A percentile compares a stretch with the other conserved stretches of the same genome.
phyloP scores from a whole-genome alignment of 1,140 invertebrate genomes.

The Saccostrea cuccullata region DNA sequence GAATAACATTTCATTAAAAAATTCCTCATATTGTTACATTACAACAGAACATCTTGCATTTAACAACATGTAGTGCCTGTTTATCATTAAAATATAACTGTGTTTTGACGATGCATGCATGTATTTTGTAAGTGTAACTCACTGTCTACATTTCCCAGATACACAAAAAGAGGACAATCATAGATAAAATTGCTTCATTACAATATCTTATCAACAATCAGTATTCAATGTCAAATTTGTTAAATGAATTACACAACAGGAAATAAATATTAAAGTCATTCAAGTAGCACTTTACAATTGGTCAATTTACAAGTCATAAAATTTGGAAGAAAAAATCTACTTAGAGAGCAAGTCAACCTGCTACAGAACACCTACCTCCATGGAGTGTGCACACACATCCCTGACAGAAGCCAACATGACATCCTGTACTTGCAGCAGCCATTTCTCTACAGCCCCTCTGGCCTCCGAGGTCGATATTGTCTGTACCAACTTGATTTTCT shows the following conservation, averaged over 20 bases:
- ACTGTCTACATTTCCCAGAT: neutral
- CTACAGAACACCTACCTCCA: slow-evolving; percentile 65
- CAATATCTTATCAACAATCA: neutral
- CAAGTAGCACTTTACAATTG: too few species aligned
- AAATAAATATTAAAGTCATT: too few species aligned
- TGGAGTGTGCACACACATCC: slow-evolving; percentile 74
- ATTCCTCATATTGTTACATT: neutral
- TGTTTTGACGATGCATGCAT: neutral
- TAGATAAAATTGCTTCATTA: neutral
- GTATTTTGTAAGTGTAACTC: neutral
- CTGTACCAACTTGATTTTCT: slow-evolving; percentile 74
- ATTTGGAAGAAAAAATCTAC: too few species aligned
- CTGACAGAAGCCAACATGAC: slow-evolving; percentile 77
- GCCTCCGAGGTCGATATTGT: slow-evolving; percentile 77
- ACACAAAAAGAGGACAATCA: neutral
- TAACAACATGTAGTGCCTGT: neutral
- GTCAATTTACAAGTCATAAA: too few species aligned
- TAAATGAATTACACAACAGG: too few species aligned
- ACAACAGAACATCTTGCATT: neutral
- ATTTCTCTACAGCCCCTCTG: slow-evolving; percentile 79
- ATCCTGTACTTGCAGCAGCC: slow-evolving; percentile 79
- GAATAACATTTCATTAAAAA: neutral
- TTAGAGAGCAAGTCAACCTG: too few species aligned
- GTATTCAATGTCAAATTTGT: too few species aligned
- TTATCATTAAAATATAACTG: neutral